A percentile compares a stretch with the other conserved stretches of the same genome.
Conservation (phyloP, 2,113 vertebrate genomes). For the Phoxinus phoxinus region DNA sequence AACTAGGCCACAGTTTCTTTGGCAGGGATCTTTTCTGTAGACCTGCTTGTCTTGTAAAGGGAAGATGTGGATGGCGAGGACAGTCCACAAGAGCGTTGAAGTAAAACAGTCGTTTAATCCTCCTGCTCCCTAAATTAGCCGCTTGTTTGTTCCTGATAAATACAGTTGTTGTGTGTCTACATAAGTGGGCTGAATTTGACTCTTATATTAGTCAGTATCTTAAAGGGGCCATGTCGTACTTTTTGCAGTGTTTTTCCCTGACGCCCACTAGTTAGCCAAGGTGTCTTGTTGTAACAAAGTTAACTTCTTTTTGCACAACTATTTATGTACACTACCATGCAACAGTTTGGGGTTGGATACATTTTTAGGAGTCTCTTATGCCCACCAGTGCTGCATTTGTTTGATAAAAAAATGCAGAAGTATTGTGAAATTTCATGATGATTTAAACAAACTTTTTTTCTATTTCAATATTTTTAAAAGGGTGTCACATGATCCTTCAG, state of each 20-base stretch:
- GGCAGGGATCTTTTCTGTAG: constrained; percentile 33
- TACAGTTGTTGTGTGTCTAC: not conserved
- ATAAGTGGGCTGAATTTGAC: not conserved
- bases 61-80: constrained; percentile 50
- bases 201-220: not conserved
- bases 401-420: not conserved
- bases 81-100: constrained; percentile 29
- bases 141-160: constrained; percentile 10
- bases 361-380: not conserved
- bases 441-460: not conserved
- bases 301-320: no score
- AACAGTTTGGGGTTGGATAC: no score
- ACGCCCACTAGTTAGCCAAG: no score
- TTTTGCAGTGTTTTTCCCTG: no score
- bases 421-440: not conserved
- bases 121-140: not conserved
- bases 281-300: no score
- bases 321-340: no score
- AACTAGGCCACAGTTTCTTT: constrained; percentile 49
- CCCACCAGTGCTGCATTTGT: not conserved
- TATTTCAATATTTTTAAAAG: not conserved
- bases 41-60: constrained; percentile 30
- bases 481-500: not conserved
- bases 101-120: constrained; percentile 33
- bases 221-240: no score